Evolutionary conservation across 2,113 vertebrate genomes (phyloP), one percentile per base, ranked within the genome.

Genomic region (Brienomyrus brachyistius): DNA sequence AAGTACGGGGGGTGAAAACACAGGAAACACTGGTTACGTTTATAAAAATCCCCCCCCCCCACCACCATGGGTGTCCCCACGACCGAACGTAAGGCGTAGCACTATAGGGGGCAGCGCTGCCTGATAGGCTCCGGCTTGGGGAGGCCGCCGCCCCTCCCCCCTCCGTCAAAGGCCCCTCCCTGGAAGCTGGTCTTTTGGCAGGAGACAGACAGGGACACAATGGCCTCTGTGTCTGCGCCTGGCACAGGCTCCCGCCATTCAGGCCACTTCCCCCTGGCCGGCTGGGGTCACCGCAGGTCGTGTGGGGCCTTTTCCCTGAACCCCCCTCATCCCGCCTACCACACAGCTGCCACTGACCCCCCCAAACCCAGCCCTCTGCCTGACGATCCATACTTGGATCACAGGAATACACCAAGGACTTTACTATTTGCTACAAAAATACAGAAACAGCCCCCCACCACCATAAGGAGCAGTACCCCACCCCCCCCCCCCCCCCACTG

Each of bases 171-270:
- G 47, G 10, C 86, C 27, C 47, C 74, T 40, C 88, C 77, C 50
- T 56, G 88, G 77, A 89, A 89, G 51, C 48, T 19, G 52, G 74
- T 66, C 89, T 91, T 88, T 54, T 90, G 90, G 90, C 83, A 89
- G 74, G 89, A 91, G 80, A 93, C 94, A 94, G 92, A 92, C 86
- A 91, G 93, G 91, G 93, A 94, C 93, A 93, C 95, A 94, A 93
- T 94, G 92, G 94, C 93, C 93, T 87, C 86, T 92, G 93, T 94
- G 94, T 93, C 91, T 94, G 94, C 93, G 92, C 95, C 92, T 94
- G 93, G 95, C 94, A 96, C 95, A 96, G 96, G 95, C 95, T 96
- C 94, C 93, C 80, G 92, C 93, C 93, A 95, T 96, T 96, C 93
- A 92, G 87, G 92, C 93, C 90, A 95, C 94, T 96, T 96, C 95